phyloP scores from a whole-genome alignment of 1,140 invertebrate species.

The Papilio aristodemus region DNA sequence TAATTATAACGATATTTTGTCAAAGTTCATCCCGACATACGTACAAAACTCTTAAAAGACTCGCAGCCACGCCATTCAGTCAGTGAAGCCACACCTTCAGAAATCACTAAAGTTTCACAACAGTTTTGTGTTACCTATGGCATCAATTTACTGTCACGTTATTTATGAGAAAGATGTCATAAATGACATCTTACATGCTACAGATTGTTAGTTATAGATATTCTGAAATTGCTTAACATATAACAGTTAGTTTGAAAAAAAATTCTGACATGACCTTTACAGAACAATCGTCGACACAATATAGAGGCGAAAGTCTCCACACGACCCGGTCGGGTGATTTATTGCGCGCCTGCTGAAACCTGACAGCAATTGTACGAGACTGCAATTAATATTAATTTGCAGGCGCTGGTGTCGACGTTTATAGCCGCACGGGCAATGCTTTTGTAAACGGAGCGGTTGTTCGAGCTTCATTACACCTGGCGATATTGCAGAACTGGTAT shows the following conservation, averaged over 20 bases:
- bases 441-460: constrained; percentile 29
- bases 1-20: too few species aligned
- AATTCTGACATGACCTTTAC: not conserved
- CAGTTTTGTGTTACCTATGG: not conserved
- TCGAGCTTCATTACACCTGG: constrained; percentile 20
- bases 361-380: constrained; percentile 35
- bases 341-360: constrained; percentile 33
- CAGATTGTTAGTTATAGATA: too few species aligned
- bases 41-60: too few species aligned
- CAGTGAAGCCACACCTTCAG: too few species aligned
- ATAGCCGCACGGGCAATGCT: not conserved
- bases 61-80: too few species aligned
- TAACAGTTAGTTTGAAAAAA: not conserved
- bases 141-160: too few species aligned
- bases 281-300: not conserved
- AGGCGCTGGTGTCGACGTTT: constrained; percentile 19
- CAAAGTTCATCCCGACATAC: too few species aligned
- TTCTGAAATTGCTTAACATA: not conserved
- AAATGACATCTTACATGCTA: too few species aligned
- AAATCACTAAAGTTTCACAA: not conserved
- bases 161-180: too few species aligned
- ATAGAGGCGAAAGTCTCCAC: not conserved
- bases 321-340: constrained; percentile 17
- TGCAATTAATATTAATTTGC: constrained; percentile 45
- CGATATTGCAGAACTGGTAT: not conserved